Evolutionary conservation across 1,140 invertebrate species (phyloP), one percentile per base, ranked within the genome.

Genomic region (Pomacea maculata): DNA sequence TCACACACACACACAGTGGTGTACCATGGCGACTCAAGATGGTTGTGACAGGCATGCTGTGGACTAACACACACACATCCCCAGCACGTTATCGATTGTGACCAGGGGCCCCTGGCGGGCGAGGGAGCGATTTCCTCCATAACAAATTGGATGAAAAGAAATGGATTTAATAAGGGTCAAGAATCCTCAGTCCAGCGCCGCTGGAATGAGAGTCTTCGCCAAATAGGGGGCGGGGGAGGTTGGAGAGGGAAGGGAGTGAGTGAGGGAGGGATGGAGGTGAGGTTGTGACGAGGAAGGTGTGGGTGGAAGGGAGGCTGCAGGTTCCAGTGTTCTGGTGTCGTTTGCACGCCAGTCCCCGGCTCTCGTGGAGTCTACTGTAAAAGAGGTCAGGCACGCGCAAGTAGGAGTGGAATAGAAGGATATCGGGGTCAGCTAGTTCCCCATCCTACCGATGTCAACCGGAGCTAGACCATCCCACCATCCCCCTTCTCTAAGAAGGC

Each of bases 121-220:
- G 21, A n/a, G 29, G 67, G n/a, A 12, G n/a, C 67, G 67, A 70
- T 70, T 70, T 70, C 67, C 67, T 70, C 55, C 14, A 57, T n/a
- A 57, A 54, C 73, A 75, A 75, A 75, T 75, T 54, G 57, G 73
- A 75, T 75, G 73, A 75, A 73, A 75, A 75, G 54, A 75, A 57
- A 75, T 75, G 73, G 67, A 75, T 75, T 57, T 57, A 75, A 75
- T 75, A 75, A 75, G 21, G 73, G 73, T 75, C 73, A 75, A 61
- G 57, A 61, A 61, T 61, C 57, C 57, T 61, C 57, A 14, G 57
- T 17, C 57, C 15, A 61, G 67, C 67, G 67, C 67, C n/a, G 67
- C n/a, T 11, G 21, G 67, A 70, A 25, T 70, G 67, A 70, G 67
- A 21, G 67, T 34, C 67, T 61, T 61, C 57, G 57, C 57, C 57